phyloP scores from a whole-genome alignment of 2,113 vertebrate species.

The Percopsis transmontana region DNA sequence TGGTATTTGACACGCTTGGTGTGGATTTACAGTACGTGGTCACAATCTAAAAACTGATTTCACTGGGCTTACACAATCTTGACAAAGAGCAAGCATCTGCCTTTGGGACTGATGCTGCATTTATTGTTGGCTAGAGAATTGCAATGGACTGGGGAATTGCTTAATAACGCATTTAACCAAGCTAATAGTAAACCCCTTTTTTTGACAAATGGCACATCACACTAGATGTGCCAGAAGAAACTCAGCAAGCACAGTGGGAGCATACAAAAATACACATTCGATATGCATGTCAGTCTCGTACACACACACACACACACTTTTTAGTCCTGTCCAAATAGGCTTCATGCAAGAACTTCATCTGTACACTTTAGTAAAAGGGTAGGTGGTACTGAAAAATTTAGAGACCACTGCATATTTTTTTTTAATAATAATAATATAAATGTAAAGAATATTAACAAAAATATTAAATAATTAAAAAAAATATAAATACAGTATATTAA shows the following conservation, averaged over 20 bases:
- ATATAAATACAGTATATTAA: too few relatives aligned
- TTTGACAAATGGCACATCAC: background rate
- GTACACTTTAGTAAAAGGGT: slow-evolving; percentile 9
- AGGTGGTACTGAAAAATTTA: too few relatives aligned
- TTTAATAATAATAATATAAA: too few relatives aligned
- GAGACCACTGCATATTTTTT: too few relatives aligned
- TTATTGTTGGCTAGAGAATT: background rate
- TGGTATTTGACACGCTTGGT: slow-evolving; percentile 14
- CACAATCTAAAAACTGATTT: slow-evolving; percentile 28
- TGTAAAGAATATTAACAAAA: too few relatives aligned
- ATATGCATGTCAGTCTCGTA: background rate
- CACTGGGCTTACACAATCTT: slow-evolving; percentile 43
- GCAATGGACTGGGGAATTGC: slow-evolving; percentile 32
- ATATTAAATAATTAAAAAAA: too few relatives aligned
- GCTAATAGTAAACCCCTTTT: slow-evolving; percentile 3
- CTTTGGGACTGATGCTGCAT: slow-evolving; percentile 1
- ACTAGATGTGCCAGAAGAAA: background rate
- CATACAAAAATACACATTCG: background rate
- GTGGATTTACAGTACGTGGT: background rate
- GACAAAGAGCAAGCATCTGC: slow-evolving; percentile 29
- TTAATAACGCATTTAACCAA: slow-evolving; percentile 22
- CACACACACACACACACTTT: slow-evolving; percentile 6
- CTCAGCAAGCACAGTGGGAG: background rate
- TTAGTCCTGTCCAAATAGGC: slow-evolving; percentile 5
- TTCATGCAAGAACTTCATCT: background rate